phyloP scores from a whole-genome alignment of 2,797 vertebrate genomes.

The Lutjanus campechanus region DNA sequence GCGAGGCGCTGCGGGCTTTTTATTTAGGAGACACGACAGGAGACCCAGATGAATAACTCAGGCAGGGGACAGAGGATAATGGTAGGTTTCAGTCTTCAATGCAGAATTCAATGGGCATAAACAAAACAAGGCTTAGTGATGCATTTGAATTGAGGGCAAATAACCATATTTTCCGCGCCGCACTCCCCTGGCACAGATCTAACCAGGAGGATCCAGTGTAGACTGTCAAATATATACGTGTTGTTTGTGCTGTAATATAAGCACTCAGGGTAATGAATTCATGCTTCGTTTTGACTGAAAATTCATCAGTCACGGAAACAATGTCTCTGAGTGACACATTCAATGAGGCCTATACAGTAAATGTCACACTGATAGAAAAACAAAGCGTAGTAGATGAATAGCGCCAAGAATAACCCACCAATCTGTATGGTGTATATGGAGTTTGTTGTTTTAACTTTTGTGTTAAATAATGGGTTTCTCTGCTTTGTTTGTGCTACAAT shows the following conservation, averaged over 20 bases:
- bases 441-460: constrained; percentile 48
- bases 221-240: constrained; percentile 34
- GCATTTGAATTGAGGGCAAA: constrained; percentile 64
- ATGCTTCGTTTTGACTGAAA: constrained; percentile 28
- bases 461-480: constrained; percentile 29
- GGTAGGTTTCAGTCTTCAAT: constrained; percentile 62
- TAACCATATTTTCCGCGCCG: constrained; percentile 61
- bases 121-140: constrained; percentile 66
- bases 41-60: constrained; percentile 74
- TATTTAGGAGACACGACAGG: constrained; percentile 74
- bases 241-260: constrained; percentile 32
- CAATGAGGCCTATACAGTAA: constrained; percentile 35
- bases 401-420: constrained; percentile 14
- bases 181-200: constrained; percentile 38
- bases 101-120: constrained; percentile 62
- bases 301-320: constrained; percentile 52
- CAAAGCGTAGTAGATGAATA: constrained; percentile 44
- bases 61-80: constrained; percentile 64
- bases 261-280: constrained; percentile 39
- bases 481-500: constrained; percentile 44
- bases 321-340: constrained; percentile 44
- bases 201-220: constrained; percentile 16
- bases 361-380: constrained; percentile 56
- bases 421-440: constrained; percentile 1
- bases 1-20: constrained; percentile 67